phyloP scores from a whole-genome alignment of 2,113 vertebrate species.

The Cacatua alba region DNA sequence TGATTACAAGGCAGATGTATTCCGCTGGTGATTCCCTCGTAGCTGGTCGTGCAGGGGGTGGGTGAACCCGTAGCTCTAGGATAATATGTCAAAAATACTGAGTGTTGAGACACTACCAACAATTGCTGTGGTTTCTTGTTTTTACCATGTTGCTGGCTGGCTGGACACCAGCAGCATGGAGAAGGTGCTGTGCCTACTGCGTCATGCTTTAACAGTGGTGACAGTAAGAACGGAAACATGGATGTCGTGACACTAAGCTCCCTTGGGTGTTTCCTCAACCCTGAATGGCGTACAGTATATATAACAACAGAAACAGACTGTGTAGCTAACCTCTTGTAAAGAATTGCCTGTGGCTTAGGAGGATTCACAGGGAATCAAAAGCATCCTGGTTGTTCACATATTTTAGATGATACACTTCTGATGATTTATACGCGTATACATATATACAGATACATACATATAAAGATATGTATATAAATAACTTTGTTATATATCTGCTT shows the following conservation, averaged over 20 bases:
- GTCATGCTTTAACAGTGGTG: background rate
- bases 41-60: background rate
- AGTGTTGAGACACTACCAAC: background rate
- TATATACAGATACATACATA: background rate
- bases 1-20: background rate
- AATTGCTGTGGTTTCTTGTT: background rate
- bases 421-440: background rate
- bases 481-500: background rate
- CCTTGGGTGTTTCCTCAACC: background rate
- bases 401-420: background rate
- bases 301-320: fast-evolving
- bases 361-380: background rate
- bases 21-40: background rate
- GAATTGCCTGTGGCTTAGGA: background rate
- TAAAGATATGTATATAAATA: background rate
- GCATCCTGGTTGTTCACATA: fast-evolving
- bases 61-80: background rate
- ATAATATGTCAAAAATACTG: background rate
- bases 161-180: background rate
- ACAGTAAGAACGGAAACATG: background rate
- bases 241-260: fast-evolving
- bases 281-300: background rate
- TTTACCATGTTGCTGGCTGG: background rate
- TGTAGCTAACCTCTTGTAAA: background rate
- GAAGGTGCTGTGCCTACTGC: background rate